Evolutionary conservation across 2,797 vertebrate genomes (phyloP), one percentile per base, ranked within the genome.

Genomic region (Mergus octosetaceus): DNA sequence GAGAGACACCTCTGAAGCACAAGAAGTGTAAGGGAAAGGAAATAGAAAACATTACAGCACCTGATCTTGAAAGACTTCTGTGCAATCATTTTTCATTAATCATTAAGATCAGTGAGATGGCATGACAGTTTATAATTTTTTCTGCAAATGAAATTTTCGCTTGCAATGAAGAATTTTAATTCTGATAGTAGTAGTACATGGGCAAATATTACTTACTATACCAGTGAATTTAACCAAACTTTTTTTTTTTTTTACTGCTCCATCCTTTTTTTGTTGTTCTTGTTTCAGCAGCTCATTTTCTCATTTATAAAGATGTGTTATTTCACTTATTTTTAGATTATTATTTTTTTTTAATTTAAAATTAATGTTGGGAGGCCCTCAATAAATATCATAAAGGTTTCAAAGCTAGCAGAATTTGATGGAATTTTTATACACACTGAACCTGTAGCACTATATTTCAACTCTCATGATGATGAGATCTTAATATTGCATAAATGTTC

Each of bases 371-470:
- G 36, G 4, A 90, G 22, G 30, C 64, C 65, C 49, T 85, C 60
- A 68, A 79, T 56, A 93, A 95, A 66, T 66, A 81, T 34, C 53
- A 70, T 58, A 53, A 87, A 73, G 6, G 30, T 87, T 92, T 86
- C 74, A 87, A 90, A 94, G 74, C 30, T 38, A 57, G 51, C 11
- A 90, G 74, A 81, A 88, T 36, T 49, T 68, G 47, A 90, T 82
- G 28, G 30, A 86, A 70, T 76, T 91, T 88, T 95, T 79, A 95
- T 74, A 70, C 38, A 38, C 57, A 79, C 54, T 60, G 68, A 95
- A 85, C 47, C 36, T 57, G 69, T 13, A 87, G 60, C 56, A 79
- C 41, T 80, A 41, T 72, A 82, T 85, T 89, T 95, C 84, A 91
- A 76, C 15, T 79, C 72, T 89, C 60, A 77, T 1, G 11, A 93